phyloP scores from a whole-genome alignment of 2,797 vertebrate species.

The Brachymystax lenok region DNA sequence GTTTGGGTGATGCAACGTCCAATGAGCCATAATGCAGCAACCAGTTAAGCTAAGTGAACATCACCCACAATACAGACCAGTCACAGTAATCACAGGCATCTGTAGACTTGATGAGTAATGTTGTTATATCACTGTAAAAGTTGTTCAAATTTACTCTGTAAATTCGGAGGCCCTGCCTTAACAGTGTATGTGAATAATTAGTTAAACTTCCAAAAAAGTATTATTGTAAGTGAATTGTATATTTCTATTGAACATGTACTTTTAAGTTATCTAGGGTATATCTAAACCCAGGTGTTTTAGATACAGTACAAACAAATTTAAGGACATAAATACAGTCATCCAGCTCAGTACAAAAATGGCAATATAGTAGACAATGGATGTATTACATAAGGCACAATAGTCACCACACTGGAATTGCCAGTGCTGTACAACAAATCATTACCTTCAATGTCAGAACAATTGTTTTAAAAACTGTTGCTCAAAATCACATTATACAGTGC shows the following conservation, averaged over 20 bases:
- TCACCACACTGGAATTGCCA: not conserved
- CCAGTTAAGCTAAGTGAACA: slow-evolving; percentile 4
- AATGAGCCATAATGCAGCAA: slow-evolving; percentile 12
- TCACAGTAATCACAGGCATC: slow-evolving; percentile 6
- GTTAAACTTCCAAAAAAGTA: not conserved
- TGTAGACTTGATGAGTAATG: too few relatives aligned
- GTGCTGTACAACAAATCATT: not conserved
- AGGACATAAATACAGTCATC: not conserved
- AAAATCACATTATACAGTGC: too few relatives aligned
- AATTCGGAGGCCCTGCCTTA: too few relatives aligned
- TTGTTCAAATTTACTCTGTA: too few relatives aligned
- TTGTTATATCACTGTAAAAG: too few relatives aligned
- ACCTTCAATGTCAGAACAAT: not conserved
- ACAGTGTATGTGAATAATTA: not conserved
- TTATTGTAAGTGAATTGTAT: not conserved
- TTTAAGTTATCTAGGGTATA: not conserved
- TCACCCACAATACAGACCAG: slow-evolving; percentile 8
- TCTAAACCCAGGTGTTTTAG: not conserved
- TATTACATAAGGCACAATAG: slow-evolving; percentile 3
- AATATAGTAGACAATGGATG: not conserved
- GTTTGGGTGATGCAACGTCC: not conserved
- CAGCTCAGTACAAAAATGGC: not conserved
- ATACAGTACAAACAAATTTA: not conserved
- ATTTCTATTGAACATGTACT: not conserved
- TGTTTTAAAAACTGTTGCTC: too few relatives aligned